phyloP scores from a whole-genome alignment of 2,888 invertebrate species.

The Leptothorax acervorum region DNA sequence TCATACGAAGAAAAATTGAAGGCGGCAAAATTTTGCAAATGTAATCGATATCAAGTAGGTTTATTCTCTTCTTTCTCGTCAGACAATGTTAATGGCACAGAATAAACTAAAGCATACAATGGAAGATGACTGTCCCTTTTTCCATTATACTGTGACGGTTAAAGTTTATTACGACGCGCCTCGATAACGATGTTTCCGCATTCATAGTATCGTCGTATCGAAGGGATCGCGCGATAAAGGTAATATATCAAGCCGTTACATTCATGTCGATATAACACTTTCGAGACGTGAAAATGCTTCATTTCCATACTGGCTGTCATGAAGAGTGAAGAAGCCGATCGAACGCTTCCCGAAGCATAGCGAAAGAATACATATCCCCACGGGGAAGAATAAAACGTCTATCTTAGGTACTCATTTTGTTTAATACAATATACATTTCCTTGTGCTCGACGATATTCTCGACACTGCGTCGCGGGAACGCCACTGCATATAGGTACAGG shows the following conservation, averaged over 20 bases:
- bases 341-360: neutral
- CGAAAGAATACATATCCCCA: conserved; percentile 22
- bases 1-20: neutral
- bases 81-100: neutral
- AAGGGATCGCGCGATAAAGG: conserved; percentile 22
- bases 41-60: neutral
- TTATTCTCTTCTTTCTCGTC: neutral
- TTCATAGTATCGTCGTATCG: conserved; percentile 11
- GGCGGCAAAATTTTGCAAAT: neutral
- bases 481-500: neutral
- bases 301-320: conserved; percentile 58
- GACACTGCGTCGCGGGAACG: neutral
- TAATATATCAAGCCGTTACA: conserved; percentile 60
- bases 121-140: neutral
- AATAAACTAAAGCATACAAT: conserved; percentile 3
- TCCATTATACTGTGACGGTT: conserved; percentile 4
- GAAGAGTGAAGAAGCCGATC: conserved; percentile 18
- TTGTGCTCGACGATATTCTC: neutral
- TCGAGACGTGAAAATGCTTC: conserved; percentile 55
- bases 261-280: conserved; percentile 43
- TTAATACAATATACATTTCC: conserved; percentile 12
- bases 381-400: conserved; percentile 25
- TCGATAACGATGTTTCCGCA: conserved; percentile 24
- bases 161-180: conserved; percentile 29
- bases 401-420: conserved; percentile 29